phyloP scores from a whole-genome alignment of 2,797 vertebrate genomes.

The Lithobates sylvaticus region DNA sequence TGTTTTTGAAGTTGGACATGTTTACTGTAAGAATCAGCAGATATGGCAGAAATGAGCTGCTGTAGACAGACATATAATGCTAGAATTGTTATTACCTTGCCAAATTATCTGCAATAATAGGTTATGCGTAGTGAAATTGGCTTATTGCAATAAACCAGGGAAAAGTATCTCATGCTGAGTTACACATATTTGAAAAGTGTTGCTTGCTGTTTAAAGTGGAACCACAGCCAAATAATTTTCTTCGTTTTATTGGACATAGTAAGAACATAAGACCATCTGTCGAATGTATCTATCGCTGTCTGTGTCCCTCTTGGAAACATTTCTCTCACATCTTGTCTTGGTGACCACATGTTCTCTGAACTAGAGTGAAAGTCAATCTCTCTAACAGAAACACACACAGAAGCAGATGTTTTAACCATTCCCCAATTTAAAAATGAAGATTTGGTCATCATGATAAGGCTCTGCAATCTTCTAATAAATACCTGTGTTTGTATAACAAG shows the following conservation, averaged over 20 bases:
- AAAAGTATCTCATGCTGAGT: too few relatives aligned
- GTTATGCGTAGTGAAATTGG: background rate
- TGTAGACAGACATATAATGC: background rate
- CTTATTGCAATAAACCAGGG: background rate
- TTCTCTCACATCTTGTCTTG: background rate
- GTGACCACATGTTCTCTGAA: background rate
- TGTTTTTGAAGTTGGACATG: background rate
- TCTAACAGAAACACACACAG: too few relatives aligned
- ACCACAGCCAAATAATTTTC: background rate
- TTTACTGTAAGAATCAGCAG: background rate
- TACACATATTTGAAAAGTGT: background rate
- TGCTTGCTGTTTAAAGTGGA: background rate
- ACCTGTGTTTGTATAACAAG: too few relatives aligned
- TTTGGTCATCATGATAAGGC: too few relatives aligned
- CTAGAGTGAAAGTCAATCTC: too few relatives aligned
- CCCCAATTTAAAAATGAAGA: too few relatives aligned
- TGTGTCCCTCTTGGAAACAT: background rate
- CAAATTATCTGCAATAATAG: background rate
- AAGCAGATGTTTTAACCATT: too few relatives aligned
- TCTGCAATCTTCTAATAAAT: too few relatives aligned
- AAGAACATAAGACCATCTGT: background rate
- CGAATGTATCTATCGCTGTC: background rate
- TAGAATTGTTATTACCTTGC: background rate
- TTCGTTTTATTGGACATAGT: background rate
- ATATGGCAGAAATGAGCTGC: background rate